These are phyloP conservation scores for Drosophila quinaria DNA, from an alignment of 2,888 invertebrate species.

Conservation along the genomic window DNA sequence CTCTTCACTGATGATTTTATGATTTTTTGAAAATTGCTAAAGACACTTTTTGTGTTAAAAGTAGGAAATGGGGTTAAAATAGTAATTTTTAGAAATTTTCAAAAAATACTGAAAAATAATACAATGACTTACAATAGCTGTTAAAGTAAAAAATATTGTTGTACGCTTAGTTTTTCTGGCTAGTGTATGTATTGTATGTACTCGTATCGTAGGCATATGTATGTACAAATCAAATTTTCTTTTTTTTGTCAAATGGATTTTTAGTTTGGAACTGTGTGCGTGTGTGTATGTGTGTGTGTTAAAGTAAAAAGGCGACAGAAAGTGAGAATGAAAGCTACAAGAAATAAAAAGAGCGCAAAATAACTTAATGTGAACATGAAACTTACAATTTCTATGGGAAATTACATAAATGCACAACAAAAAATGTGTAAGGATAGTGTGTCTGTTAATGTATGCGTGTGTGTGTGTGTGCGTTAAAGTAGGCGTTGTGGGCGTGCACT, in stretches of 20 bases:
- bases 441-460: background rate
- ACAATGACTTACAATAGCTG: too few species aligned
- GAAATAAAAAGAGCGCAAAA: background rate
- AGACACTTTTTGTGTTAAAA: too few species aligned
- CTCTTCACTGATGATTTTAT: too few species aligned
- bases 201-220: slow-evolving; percentile 13
- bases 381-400: slow-evolving; percentile 4
- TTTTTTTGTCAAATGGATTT: slow-evolving; percentile 28
- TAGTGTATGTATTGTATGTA: too few species aligned
- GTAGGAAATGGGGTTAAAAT: too few species aligned
- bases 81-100: too few species aligned
- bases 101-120: too few species aligned
- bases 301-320: background rate
- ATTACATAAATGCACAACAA: slow-evolving; percentile 11
- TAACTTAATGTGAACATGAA: slow-evolving; percentile 10
- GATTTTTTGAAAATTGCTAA: too few species aligned
- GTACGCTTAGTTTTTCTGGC: too few species aligned
- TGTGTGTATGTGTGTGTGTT: slow-evolving; percentile 11
- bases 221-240: slow-evolving; percentile 46
- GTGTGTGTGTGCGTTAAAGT: slow-evolving; percentile 4
- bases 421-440: slow-evolving; percentile 8
- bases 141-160: too few species aligned
- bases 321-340: slow-evolving; percentile 2
- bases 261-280: background rate
- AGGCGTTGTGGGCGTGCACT: slow-evolving; percentile 12